Conservation (phyloP, 2,888 invertebrate genomes). For the Stenichneumon culpator region DNA sequence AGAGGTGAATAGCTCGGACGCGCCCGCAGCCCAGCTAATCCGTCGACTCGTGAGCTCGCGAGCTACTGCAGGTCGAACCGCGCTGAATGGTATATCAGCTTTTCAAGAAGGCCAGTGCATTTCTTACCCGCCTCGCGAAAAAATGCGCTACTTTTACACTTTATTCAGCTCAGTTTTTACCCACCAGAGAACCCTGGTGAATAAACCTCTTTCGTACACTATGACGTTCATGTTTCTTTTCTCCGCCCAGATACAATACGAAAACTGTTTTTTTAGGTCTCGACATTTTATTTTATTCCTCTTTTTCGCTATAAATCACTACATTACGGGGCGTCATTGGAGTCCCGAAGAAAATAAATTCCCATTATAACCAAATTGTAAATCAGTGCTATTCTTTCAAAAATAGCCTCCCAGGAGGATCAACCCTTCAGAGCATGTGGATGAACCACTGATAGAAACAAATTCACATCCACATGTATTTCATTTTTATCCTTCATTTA, state of each 20-base stretch:
- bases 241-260: not conserved
- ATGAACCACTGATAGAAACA: too few relatives aligned
- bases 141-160: constrained; percentile 15
- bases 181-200: not conserved
- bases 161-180: not conserved
- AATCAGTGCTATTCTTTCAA: too few relatives aligned
- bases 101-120: constrained; percentile 15
- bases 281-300: too few relatives aligned
- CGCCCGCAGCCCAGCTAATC: not conserved
- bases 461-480: too few relatives aligned
- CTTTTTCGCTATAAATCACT: too few relatives aligned
- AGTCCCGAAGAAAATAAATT: too few relatives aligned
- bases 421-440: too few relatives aligned
- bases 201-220: not conserved
- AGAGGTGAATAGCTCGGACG: not conserved
- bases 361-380: too few relatives aligned
- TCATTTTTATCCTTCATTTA: too few relatives aligned
- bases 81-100: constrained; percentile 15
- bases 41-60: constrained; percentile 14
- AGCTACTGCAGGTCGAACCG: not conserved
- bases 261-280: not conserved
- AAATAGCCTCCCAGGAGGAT: too few relatives aligned
- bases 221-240: not conserved
- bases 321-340: too few relatives aligned
- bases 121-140: constrained; percentile 14